Base-by-base conservation (phyloP, 2,888 invertebrate genomes). In the Microchrysa polita region DNA sequence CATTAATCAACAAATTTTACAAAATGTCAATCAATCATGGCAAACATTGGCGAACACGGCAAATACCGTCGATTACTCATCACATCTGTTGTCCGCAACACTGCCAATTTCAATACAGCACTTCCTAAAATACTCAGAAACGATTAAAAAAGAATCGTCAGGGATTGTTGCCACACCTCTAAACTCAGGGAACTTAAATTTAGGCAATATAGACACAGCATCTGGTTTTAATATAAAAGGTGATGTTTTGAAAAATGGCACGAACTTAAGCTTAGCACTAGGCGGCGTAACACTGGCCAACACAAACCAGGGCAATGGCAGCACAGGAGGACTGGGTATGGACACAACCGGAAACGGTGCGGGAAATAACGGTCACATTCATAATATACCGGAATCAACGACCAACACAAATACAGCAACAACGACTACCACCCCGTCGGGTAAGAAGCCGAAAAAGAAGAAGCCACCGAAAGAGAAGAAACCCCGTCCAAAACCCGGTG, bases 391-490 rank as follows among this genome's bases (percentile, higher is more conserved):
- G 18, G 76, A 76, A 63, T 76, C 84, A 81, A 67, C 84, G 81
- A 79, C 86, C 80, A 72, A 81, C 83, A 73, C 86, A 86, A 79
- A 82, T 75, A 78, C 82, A 18, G 79, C 82, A 76, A 81, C 82
- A 75, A 80, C 80, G 67, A 77, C 78, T 75, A 82, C 82, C 76
- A 82, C 82, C 65, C 79, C 82, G 76, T 81, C 77, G 73, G 84
- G 82, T 69, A 85, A 83, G 78, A 84, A 83, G 78, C 80, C 82
- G 76, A 88, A 88, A 78, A 84, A 88, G 82, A 86, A 82, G 83
- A 84, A 84, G 78, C 87, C 87, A 77, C 89, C 89, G 79, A 89
- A 89, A 81, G 93, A 93, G 82, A 93, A 93, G 83, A 94, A 94
- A 79, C 92, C 91, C n/a, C 86, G 93, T 63, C 93, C 93, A 0